Evolutionary conservation across 2,113 vertebrate genomes (phyloP).

Genomic region (Bubo scandiacus): DNA sequence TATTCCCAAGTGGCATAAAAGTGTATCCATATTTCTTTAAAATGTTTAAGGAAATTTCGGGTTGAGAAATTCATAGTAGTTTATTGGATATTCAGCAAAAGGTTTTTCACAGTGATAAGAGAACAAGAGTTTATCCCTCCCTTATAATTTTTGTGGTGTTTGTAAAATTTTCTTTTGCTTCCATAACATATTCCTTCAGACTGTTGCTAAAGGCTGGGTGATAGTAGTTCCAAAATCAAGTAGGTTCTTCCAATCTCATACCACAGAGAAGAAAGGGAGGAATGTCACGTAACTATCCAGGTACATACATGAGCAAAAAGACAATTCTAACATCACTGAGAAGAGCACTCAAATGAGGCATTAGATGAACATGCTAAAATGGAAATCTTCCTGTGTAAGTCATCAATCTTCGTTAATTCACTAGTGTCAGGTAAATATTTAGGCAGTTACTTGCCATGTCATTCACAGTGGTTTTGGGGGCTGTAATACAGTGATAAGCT

Average conservation of each 20-base stretch:
- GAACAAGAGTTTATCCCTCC: not conserved
- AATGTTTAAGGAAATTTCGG: not conserved
- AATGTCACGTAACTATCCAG: not conserved
- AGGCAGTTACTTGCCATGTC: not conserved
- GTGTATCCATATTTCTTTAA: rapidly evolving
- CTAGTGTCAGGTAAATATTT: not conserved
- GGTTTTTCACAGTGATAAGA: not conserved
- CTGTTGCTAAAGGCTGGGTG: not conserved
- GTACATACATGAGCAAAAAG: not conserved
- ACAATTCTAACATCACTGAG: not conserved
- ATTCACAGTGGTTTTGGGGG: not conserved
- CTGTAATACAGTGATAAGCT: not conserved
- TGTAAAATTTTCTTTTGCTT: not conserved
- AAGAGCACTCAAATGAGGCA: not conserved
- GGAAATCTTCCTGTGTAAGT: not conserved
- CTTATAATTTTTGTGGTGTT: not conserved
- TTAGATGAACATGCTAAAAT: not conserved
- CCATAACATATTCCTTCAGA: not conserved
- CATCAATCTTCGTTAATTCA: not conserved
- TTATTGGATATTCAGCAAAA: not conserved
- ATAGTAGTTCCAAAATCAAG: not conserved
- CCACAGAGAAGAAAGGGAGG: not conserved
- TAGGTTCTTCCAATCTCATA: not conserved
- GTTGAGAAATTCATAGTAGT: not conserved
- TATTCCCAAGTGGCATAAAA: not conserved